phyloP scores from a whole-genome alignment of 2,113 vertebrate species.

The Bos javanicus region DNA sequence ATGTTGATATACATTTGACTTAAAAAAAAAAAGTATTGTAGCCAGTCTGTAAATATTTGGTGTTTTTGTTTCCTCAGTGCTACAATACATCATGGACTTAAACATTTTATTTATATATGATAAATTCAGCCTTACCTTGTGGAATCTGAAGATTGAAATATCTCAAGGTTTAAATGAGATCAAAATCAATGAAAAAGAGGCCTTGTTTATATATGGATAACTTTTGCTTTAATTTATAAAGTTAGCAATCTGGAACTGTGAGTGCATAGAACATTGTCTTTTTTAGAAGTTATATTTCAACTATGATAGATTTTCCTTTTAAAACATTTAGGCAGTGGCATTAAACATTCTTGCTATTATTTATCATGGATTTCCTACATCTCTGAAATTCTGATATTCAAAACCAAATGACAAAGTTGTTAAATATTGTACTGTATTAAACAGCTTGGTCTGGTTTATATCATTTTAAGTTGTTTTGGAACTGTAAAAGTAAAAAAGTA shows the following conservation, averaged over 20 bases:
- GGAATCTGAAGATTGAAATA: conserved; percentile 74
- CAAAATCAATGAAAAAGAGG: conserved; percentile 78
- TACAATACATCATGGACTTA: conserved; percentile 64
- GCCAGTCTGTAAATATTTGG: conserved; percentile 76
- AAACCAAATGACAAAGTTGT: conserved; percentile 68
- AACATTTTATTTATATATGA: conserved; percentile 73
- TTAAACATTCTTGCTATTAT: conserved; percentile 62
- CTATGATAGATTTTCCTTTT: conserved; percentile 68
- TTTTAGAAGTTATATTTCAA: conserved; percentile 76
- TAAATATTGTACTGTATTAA: conserved; percentile 69
- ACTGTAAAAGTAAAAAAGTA: conserved; percentile 67
- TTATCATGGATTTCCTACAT: conserved; percentile 74
- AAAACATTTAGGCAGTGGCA: conserved; percentile 65
- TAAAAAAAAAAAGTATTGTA: conserved; percentile 31
- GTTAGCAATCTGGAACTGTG: conserved; percentile 74
- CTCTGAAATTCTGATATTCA: conserved; percentile 71
- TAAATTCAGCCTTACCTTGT: conserved; percentile 75
- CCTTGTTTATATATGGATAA: conserved; percentile 80
- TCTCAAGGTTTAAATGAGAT: conserved; percentile 79
- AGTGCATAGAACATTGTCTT: conserved; percentile 67
- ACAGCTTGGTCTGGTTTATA: conserved; percentile 68
- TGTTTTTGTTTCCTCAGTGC: conserved; percentile 69
- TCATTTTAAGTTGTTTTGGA: conserved; percentile 71
- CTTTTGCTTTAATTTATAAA: conserved; percentile 81
- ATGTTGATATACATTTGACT: conserved; percentile 33